Percentiles rank a stretch among this genome's conserved stretches.
phyloP scores from a whole-genome alignment of 2,797 vertebrate species.

The Coregonus ussuriensis region DNA sequence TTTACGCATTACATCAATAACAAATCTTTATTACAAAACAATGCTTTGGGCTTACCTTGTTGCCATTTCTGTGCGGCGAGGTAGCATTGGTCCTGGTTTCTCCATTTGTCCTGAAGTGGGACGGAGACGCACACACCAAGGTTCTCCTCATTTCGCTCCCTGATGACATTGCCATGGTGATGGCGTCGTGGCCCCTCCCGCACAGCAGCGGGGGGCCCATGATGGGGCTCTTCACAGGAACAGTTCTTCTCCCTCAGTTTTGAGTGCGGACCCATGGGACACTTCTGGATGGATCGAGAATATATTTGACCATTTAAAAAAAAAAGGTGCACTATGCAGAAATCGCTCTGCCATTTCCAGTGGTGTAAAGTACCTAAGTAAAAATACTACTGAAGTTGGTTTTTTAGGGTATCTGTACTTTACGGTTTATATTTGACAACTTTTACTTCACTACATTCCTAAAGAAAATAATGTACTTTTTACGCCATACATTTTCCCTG shows the following conservation, averaged over 20 bases:
- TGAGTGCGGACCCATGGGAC: slow-evolving; percentile 26
- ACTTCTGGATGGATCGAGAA: slow-evolving; percentile 11
- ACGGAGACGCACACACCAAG: background rate
- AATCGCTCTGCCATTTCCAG: no score
- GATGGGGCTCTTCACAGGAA: slow-evolving; percentile 44
- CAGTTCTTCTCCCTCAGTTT: slow-evolving; percentile 63
- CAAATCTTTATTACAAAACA: background rate
- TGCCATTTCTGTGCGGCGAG: slow-evolving; percentile 45
- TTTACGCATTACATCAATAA: background rate
- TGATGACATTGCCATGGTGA: slow-evolving; percentile 48
- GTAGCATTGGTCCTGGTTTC: slow-evolving; percentile 12
- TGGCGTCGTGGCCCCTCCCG: slow-evolving; percentile 42
- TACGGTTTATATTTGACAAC: no score
- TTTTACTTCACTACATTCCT: no score
- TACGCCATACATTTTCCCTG: no score
- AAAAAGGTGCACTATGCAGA: no score
- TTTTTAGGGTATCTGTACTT: no score
- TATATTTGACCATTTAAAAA: no score
- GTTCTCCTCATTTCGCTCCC: slow-evolving; percentile 62
- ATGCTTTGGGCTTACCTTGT: slow-evolving; percentile 44
- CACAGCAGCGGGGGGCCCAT: background rate
- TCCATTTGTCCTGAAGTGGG: slow-evolving; percentile 46
- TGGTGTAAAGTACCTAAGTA: no score
- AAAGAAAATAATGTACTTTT: no score
- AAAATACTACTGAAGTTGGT: no score